A percentile compares a stretch with the other conserved stretches of the same genome.
Evolutionary conservation across 1,140 invertebrate species (phyloP).

Genomic region (Ditylenchus dipsaci): DNA sequence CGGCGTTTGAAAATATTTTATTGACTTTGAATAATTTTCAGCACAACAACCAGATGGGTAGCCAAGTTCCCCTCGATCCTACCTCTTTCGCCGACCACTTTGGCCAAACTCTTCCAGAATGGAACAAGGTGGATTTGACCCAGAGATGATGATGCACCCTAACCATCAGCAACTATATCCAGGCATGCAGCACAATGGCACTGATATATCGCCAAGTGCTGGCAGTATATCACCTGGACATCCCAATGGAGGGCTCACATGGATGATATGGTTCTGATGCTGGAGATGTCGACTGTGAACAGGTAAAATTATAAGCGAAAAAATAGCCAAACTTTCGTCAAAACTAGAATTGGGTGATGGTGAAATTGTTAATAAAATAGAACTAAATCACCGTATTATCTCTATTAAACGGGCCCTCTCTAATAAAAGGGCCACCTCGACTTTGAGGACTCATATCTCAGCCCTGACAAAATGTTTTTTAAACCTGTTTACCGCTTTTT

Average conservation of each 20-base stretch:
- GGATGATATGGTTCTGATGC: background rate
- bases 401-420: no score
- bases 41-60: background rate
- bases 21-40: background rate
- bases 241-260: background rate
- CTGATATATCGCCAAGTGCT: constrained; percentile 3
- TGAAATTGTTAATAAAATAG: no score
- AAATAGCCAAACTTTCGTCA: no score
- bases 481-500: no score
- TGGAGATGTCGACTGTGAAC: constrained; percentile 6
- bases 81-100: background rate
- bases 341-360: no score
- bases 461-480: no score
- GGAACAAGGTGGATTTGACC: background rate
- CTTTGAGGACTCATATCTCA: no score
- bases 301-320: background rate
- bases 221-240: background rate
- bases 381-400: no score
- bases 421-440: no score
- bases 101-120: background rate
- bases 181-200: background rate
- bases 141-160: background rate
- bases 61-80: background rate
- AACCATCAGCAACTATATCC: background rate
- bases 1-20: no score